Percentiles rank a stretch among this genome's conserved stretches.
Evolutionary conservation across 2,888 invertebrate species (phyloP).

Genomic region (Ferdinandea cuprea): DNA sequence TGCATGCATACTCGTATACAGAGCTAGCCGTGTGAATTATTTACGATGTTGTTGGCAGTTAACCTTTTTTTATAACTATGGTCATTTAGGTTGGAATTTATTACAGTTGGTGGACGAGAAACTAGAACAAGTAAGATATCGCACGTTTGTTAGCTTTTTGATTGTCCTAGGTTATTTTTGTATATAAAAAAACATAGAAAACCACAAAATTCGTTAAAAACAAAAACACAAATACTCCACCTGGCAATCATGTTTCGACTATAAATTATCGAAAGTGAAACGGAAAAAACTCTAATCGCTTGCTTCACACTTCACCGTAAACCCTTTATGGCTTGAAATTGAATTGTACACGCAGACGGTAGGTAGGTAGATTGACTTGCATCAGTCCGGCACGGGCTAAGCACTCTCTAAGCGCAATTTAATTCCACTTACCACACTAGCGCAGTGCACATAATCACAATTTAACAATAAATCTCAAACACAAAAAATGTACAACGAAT

Average conservation of each 20-base stretch:
- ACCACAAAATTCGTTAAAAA: no score
- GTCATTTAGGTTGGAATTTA: conserved; percentile 32
- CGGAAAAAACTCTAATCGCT: neutral
- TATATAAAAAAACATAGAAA: neutral
- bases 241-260: neutral
- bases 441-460: neutral
- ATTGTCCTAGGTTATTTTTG: neutral
- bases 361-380: conserved; percentile 12
- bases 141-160: no score
- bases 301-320: neutral
- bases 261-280: conserved; percentile 3
- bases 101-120: conserved; percentile 5
- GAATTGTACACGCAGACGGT: conserved; percentile 26
- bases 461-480: conserved; percentile 5
- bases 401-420: conserved; percentile 5
- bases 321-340: conserved; percentile 8
- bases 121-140: neutral
- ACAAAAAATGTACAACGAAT: neutral
- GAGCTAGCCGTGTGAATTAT: conserved; percentile 49
- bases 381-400: neutral
- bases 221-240: neutral
- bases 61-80: conserved; percentile 9
- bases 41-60: conserved; percentile 55
- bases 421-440: conserved; percentile 7
- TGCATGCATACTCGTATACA: conserved; percentile 19